Conservation (phyloP, 2,113 vertebrate genomes). For the Nannospalax galili region DNA sequence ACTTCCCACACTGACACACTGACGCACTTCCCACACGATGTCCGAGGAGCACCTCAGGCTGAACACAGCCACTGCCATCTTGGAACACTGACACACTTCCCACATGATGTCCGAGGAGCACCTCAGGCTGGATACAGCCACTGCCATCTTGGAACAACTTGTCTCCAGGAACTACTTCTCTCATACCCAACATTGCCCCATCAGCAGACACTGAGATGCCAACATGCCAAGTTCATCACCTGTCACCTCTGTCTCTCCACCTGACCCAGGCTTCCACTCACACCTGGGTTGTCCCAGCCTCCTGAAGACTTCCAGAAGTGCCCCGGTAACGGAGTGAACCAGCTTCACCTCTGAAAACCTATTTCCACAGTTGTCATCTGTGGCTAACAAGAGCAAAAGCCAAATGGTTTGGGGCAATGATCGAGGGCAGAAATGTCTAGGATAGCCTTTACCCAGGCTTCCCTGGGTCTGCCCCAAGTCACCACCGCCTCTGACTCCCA, state of each 20-base stretch:
- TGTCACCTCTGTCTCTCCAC: background rate
- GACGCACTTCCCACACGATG: background rate
- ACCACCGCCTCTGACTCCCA: background rate
- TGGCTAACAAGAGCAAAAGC: background rate
- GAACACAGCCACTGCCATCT: fast-evolving
- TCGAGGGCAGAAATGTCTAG: fast-evolving
- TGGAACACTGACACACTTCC: background rate
- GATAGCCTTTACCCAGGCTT: background rate
- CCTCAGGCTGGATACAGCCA: fast-evolving
- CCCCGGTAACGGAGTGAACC: background rate
- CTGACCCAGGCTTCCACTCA: background rate
- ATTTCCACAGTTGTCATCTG: background rate
- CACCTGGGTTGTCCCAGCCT: background rate
- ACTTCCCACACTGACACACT: too few relatives aligned
- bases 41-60: background rate
- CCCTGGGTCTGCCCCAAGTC: fast-evolving
- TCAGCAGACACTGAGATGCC: background rate
- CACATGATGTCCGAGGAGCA: too few relatives aligned
- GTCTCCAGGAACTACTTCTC: background rate
- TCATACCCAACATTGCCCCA: fast-evolving
- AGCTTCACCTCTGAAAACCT: background rate
- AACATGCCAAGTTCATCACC: background rate
- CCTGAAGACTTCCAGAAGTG: background rate
- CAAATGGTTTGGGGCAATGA: background rate
- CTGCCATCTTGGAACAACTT: background rate